Evolutionary conservation across 1,140 invertebrate species (phyloP).

Genomic region (Zophobas morio): DNA sequence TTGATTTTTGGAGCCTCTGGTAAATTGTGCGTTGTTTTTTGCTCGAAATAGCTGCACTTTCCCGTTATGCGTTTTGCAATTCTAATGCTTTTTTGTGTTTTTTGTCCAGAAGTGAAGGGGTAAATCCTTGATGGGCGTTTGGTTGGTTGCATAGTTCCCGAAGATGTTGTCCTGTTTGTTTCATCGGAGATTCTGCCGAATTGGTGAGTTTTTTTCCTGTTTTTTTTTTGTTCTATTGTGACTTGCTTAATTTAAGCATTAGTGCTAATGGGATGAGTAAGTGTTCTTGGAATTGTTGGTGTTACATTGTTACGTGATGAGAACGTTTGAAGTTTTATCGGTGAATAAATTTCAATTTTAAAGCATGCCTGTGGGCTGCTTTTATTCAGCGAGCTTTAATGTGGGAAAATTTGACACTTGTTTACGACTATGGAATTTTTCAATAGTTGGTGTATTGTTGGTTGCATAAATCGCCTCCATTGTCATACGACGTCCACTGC

Average conservation of each 20-base stretch:
- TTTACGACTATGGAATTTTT: no score
- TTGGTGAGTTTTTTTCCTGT: conserved; percentile 2
- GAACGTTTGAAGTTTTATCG: no score
- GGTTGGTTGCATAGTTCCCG: conserved; percentile 15
- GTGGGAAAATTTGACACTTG: no score
- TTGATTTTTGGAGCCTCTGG: no score
- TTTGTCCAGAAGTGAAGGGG: conserved; percentile 18
- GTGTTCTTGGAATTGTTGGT: not conserved
- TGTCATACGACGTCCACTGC: no score
- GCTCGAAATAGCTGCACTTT: not conserved
- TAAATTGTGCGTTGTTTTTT: no score
- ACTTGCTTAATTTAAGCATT: not conserved
- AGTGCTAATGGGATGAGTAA: not conserved
- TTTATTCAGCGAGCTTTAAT: no score
- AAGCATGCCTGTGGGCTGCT: no score
- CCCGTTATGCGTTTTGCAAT: conserved; percentile 10
- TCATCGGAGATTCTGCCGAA: not conserved
- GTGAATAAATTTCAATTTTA: no score
- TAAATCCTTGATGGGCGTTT: conserved; percentile 29
- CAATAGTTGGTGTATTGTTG: no score
- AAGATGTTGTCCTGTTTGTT: conserved; percentile 14
- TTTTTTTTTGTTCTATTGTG: not conserved
- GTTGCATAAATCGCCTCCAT: no score
- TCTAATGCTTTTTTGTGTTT: conserved; percentile 15
- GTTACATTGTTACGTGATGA: no score